Evolutionary conservation across 1,140 invertebrate species (phyloP).

Genomic region (Sipha flava): DNA sequence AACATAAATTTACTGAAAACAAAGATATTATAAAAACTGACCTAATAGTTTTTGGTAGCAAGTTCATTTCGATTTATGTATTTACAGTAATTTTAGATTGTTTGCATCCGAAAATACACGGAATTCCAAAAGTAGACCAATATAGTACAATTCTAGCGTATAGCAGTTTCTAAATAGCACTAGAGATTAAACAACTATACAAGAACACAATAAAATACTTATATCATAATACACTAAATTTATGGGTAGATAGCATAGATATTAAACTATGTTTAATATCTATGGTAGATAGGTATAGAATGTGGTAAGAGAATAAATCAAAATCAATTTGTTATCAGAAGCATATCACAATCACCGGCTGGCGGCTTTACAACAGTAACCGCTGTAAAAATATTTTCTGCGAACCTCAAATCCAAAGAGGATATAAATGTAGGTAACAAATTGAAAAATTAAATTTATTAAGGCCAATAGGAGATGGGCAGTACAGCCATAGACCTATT

Average conservation of each 20-base stretch:
- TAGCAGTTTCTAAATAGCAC: background rate
- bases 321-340: conserved; percentile 4
- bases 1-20: too few relatives aligned
- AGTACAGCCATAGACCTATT: too few relatives aligned
- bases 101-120: background rate
- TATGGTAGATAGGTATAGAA: background rate
- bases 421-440: too few relatives aligned
- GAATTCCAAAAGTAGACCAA: background rate
- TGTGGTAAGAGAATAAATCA: background rate
- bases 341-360: background rate
- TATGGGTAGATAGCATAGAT: too few relatives aligned
- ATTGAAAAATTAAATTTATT: too few relatives aligned
- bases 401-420: too few relatives aligned
- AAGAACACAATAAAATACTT: too few relatives aligned
- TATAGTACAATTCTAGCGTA: background rate
- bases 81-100: background rate
- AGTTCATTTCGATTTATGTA: conserved; percentile 17
- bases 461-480: too few relatives aligned
- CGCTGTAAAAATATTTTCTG: too few relatives aligned
- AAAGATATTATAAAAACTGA: background rate
- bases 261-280: too few relatives aligned
- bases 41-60: conserved; percentile 7
- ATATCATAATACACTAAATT: too few relatives aligned
- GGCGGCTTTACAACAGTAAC: too few relatives aligned
- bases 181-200: background rate